Base-by-base conservation (phyloP, 2,113 vertebrate genomes). In the Eleginops maclovinus region DNA sequence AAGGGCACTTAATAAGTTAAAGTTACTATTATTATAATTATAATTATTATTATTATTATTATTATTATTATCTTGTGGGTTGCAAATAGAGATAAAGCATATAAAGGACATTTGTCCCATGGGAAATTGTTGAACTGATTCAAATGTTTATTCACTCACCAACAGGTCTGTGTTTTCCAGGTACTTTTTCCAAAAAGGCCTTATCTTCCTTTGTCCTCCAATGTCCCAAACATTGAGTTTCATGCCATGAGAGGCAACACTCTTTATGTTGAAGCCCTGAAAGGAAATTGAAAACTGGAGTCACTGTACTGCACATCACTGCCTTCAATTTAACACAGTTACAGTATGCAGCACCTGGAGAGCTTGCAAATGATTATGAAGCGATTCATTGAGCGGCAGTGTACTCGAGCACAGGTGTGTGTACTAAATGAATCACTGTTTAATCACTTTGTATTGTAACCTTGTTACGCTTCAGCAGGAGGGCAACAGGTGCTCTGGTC, bases 221-320 rank as follows among this genome's bases (percentile, higher is more conserved):
- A 97, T 97, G 84, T 97, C 96, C 96, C 96, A 97, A 6, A 97
- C 94, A 0, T 95, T 96, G 26, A 97, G 93, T 89, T 96, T 96
- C 93, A 96, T 93, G 22, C 96, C 96, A 0, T 96, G 94, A 0
- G 96, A 95, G 13, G 96, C 95, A n/a, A 96, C 90, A 0, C 95
- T 96, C 86, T 97, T 97, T 28, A 97, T 95, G 88, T 96, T 96
- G 80, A 97, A 97, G 62, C 96, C 96, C 96, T 97, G 79, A 22
- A 74, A 53, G 36, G 53, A 71, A 75, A 71, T 17, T 72, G 44
- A 82, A 54, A 77, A 43, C 40, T 58, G 17, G 22, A 53, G 60
- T 88, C 43, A 87, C 17, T 26, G 26, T 9, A 11, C 31, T 59
- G 49, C 24, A 51, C 54, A 40, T 66, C 65, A 54, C 22, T n/a